These are phyloP conservation scores for Melanchra persicariae DNA, from an alignment of 2,888 invertebrate species.

Conservation along the genomic window DNA sequence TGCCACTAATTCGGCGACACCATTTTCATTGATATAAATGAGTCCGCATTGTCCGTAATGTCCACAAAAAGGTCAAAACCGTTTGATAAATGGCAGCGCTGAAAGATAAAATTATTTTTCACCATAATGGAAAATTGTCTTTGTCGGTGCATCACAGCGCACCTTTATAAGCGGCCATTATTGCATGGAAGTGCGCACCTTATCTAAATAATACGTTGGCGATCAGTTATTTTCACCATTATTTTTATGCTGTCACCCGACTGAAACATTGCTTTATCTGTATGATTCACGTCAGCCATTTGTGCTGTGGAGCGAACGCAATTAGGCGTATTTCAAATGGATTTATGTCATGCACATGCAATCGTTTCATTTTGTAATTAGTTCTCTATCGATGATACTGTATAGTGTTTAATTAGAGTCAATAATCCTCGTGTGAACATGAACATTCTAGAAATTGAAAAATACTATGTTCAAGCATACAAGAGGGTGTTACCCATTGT, in stretches of 20 bases:
- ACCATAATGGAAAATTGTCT: slow-evolving; percentile 60
- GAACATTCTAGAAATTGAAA: neutral
- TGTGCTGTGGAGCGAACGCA: slow-evolving; percentile 52
- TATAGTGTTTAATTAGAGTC: slow-evolving; percentile 14
- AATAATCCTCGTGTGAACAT: slow-evolving; percentile 5
- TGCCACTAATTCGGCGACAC: slow-evolving; percentile 6
- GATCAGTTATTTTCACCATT: slow-evolving; percentile 78
- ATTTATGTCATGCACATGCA: slow-evolving; percentile 60
- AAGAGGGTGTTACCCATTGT: slow-evolving; percentile 10
- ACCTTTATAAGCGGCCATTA: slow-evolving; percentile 76
- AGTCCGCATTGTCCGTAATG: slow-evolving; percentile 44
- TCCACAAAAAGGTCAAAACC: slow-evolving; percentile 29
- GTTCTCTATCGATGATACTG: slow-evolving; percentile 31
- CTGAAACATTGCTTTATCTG: slow-evolving; percentile 70
- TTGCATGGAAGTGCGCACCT: slow-evolving; percentile 73
- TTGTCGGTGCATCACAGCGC: slow-evolving; percentile 69
- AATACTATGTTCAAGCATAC: slow-evolving; percentile 9
- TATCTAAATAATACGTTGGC: slow-evolving; percentile 80
- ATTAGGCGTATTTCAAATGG: slow-evolving; percentile 59
- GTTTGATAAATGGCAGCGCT: slow-evolving; percentile 50
- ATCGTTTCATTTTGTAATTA: slow-evolving; percentile 44
- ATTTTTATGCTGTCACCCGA: slow-evolving; percentile 75
- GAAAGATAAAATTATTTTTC: slow-evolving; percentile 61
- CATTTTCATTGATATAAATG: slow-evolving; percentile 49
- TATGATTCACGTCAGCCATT: slow-evolving; percentile 69